Conservation (phyloP, 1,140 invertebrate species). For the Drosophila orosa region DNA sequence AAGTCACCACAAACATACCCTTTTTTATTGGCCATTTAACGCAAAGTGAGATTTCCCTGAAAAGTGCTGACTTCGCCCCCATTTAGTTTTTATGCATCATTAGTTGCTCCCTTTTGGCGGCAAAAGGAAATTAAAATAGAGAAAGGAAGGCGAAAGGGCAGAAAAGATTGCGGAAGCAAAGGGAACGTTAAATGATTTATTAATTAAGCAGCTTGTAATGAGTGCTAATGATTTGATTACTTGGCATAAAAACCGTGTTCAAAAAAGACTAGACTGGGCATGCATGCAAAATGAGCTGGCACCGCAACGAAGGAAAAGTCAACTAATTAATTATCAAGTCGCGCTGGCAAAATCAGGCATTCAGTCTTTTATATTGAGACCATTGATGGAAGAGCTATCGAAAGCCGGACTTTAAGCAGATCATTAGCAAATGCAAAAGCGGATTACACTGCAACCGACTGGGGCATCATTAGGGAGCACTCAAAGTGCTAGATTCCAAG, state of each 20-base stretch:
- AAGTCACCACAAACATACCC: background rate
- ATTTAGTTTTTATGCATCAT: constrained; percentile 58
- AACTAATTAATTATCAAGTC: constrained; percentile 50
- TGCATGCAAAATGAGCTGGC: constrained; percentile 39
- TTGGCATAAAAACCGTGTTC: constrained; percentile 54
- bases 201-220: constrained; percentile 74
- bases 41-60: background rate
- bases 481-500: constrained; percentile 39
- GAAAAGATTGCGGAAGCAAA: constrained; percentile 11
- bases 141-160: background rate
- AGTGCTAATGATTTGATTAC: constrained; percentile 77
- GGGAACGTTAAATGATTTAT: constrained; percentile 62
- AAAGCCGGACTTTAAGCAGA: constrained; percentile 47
- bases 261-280: constrained; percentile 12
- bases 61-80: constrained; percentile 32
- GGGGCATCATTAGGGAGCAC: constrained; percentile 62
- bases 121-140: constrained; percentile 23
- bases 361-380: constrained; percentile 10
- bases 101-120: constrained; percentile 39
- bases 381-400: constrained; percentile 2
- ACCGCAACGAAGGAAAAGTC: constrained; percentile 24
- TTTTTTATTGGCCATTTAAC: background rate
- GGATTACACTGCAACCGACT: constrained; percentile 31
- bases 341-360: constrained; percentile 1
- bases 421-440: constrained; percentile 66